Percentiles rank a stretch among this genome's conserved stretches.
phyloP scores from a whole-genome alignment of 2,888 invertebrate genomes.

The Epistrophella euchroma region DNA sequence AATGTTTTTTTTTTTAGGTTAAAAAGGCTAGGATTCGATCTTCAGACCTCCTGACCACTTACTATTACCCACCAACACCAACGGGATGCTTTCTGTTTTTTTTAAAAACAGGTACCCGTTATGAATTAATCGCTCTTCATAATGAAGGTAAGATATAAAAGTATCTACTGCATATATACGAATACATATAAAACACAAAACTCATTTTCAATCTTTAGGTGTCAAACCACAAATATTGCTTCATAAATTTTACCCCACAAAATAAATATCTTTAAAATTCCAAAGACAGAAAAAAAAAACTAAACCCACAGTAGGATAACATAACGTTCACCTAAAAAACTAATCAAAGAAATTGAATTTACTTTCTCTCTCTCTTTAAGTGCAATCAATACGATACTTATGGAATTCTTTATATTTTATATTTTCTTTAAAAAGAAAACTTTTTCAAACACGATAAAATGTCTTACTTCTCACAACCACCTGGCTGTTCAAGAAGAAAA shows the following conservation, averaged over 20 bases:
- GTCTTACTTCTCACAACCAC: conserved; percentile 48
- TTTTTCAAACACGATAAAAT: conserved; percentile 31
- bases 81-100: no score
- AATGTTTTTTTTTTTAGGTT: no score
- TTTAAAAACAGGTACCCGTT: no score
- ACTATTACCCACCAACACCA: no score
- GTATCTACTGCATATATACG: no score
- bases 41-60: no score
- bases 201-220: conserved; percentile 24
- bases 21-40: no score
- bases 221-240: conserved; percentile 59
- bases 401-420: conserved; percentile 36
- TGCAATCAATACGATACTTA: conserved; percentile 61
- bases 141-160: no score
- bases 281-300: conserved; percentile 26
- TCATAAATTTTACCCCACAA: conserved; percentile 50
- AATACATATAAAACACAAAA: no score
- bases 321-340: conserved; percentile 30
- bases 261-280: background rate
- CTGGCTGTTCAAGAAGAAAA: conserved; percentile 48
- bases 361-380: conserved; percentile 18
- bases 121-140: no score
- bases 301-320: background rate
- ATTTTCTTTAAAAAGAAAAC: conserved; percentile 31
- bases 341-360: conserved; percentile 56